Conservation (phyloP, 1,140 invertebrate species). For the Drosophila quadrilineata region DNA sequence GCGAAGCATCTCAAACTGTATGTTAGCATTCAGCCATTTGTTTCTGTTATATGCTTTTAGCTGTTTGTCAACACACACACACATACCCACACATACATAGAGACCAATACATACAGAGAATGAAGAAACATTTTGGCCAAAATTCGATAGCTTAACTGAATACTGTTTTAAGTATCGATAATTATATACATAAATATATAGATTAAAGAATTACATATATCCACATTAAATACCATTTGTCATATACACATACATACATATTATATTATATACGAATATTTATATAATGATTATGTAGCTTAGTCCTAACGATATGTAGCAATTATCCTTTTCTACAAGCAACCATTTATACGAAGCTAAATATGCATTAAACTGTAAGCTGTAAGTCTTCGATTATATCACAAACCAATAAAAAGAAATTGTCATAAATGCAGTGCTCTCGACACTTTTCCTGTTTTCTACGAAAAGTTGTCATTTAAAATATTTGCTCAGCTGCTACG, state of each 20-base stretch:
- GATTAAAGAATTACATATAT: conserved; percentile 17
- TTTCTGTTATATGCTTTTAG: conserved; percentile 59
- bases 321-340: conserved; percentile 24
- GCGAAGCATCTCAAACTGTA: conserved; percentile 42
- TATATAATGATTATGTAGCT: conserved; percentile 74
- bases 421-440: conserved; percentile 10
- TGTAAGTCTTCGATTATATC: conserved; percentile 53
- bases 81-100: too few species aligned
- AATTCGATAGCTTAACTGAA: conserved; percentile 53
- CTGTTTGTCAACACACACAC: conserved; percentile 23
- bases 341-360: conserved; percentile 51
- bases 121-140: conserved; percentile 57
- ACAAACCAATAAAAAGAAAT: conserved; percentile 45
- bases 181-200: conserved; percentile 37
- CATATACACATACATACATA: conserved; percentile 17
- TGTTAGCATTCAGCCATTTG: conserved; percentile 42
- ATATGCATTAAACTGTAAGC: conserved; percentile 33
- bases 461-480: background rate
- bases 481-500: conserved; percentile 17
- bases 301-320: conserved; percentile 47
- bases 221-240: conserved; percentile 20
- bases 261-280: conserved; percentile 36
- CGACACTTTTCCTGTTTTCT: background rate
- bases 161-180: conserved; percentile 73
- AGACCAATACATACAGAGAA: too few species aligned